Conservation (phyloP, 2,113 vertebrate genomes). For the Lates calcarifer region DNA sequence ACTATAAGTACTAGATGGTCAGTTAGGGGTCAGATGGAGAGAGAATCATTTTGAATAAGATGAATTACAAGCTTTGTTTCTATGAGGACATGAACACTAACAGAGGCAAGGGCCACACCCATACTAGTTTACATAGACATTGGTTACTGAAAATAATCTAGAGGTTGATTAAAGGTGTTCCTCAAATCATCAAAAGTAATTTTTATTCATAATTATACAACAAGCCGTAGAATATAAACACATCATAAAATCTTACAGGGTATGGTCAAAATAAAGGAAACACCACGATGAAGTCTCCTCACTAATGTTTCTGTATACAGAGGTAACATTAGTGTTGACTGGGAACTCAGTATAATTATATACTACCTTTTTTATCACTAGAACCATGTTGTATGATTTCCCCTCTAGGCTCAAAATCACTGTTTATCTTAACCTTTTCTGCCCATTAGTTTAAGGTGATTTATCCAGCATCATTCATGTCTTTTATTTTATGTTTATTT, state of each 20-base stretch:
- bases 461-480: no score
- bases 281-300: background rate
- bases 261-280: slow-evolving; percentile 63
- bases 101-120: background rate
- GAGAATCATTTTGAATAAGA: background rate
- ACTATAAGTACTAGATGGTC: background rate
- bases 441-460: no score
- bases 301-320: no score
- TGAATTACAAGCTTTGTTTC: no score
- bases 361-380: no score
- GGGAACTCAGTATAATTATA: no score
- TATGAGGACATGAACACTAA: background rate
- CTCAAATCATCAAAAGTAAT: no score
- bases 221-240: background rate
- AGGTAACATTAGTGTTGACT: background rate
- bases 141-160: no score
- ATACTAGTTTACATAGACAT: no score
- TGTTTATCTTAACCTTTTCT: background rate
- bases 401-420: background rate
- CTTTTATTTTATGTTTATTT: no score
- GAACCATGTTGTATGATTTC: no score
- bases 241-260: slow-evolving; percentile 39
- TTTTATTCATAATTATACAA: background rate
- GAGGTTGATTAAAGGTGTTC: background rate
- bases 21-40: background rate